Conservation (phyloP, 2,797 vertebrate genomes). For the Pipistrellus pipistrellus region DNA sequence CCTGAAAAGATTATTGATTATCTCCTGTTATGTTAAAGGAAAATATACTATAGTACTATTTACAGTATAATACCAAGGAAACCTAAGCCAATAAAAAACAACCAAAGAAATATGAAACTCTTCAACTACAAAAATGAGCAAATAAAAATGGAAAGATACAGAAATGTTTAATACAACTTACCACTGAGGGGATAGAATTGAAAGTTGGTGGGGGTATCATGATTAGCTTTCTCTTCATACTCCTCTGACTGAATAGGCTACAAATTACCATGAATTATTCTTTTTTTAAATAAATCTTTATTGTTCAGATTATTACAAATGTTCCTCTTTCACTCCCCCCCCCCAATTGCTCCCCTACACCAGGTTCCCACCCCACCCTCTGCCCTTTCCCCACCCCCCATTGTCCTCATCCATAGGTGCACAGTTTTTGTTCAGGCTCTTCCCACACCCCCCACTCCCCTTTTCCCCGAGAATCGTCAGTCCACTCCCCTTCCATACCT, state of each 20-base stretch:
- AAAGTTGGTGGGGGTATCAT: neutral
- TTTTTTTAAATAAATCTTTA: neutral
- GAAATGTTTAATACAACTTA: neutral
- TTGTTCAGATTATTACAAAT: too few species aligned
- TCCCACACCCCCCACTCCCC: too few species aligned
- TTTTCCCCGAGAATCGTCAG: too few species aligned
- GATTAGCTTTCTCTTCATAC: slow-evolving; percentile 29
- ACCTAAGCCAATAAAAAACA: slow-evolving; percentile 37
- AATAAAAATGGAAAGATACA: slow-evolving; percentile 26
- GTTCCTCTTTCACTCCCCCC: too few species aligned
- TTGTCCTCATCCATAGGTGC: too few species aligned
- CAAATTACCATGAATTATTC: neutral
- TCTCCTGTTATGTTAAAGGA: neutral
- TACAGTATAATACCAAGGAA: slow-evolving; percentile 30
- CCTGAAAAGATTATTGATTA: slow-evolving; percentile 11
- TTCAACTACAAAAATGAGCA: slow-evolving; percentile 3
- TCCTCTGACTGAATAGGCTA: slow-evolving; percentile 34
- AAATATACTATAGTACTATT: neutral
- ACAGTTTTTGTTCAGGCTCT: too few species aligned
- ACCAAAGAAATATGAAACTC: slow-evolving; percentile 28
- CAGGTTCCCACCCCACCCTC: too few species aligned
- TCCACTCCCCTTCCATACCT: too few species aligned
- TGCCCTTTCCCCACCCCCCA: too few species aligned
- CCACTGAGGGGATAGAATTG: neutral
- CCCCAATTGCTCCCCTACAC: too few species aligned